A percentile compares a stretch with the other conserved stretches of the same genome.
Conservation (phyloP, 2,797 vertebrate genomes). For the Phyllotis vaccarum region DNA sequence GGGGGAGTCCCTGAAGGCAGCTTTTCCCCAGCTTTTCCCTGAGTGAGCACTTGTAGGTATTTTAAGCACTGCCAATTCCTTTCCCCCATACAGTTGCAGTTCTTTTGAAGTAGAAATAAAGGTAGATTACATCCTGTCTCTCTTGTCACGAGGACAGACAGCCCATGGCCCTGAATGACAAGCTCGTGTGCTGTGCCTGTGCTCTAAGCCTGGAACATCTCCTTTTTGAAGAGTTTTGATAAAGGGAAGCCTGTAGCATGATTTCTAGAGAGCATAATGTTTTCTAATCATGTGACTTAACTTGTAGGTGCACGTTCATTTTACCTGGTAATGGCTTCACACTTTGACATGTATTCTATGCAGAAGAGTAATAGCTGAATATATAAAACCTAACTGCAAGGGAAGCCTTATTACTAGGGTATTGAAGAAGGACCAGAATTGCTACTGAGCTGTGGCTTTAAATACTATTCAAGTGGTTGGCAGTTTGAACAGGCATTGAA, state of each 20-base stretch:
- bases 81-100: slow-evolving; percentile 65
- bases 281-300: slow-evolving; percentile 53
- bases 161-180: slow-evolving; percentile 59
- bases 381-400: background rate
- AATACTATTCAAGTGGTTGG: background rate
- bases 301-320: slow-evolving; percentile 44
- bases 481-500: background rate
- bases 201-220: slow-evolving; percentile 20
- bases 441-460: background rate
- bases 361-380: background rate
- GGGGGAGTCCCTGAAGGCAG: background rate
- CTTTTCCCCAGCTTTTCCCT: background rate
- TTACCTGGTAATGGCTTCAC: slow-evolving; percentile 17
- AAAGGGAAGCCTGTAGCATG: background rate
- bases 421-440: slow-evolving; percentile 20
- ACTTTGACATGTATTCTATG: slow-evolving; percentile 20
- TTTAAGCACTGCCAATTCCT: slow-evolving; percentile 61
- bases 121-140: slow-evolving; percentile 74
- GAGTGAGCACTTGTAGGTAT: slow-evolving; percentile 49
- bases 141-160: slow-evolving; percentile 43
- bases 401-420: slow-evolving; percentile 21
- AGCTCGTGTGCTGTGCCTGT: background rate
- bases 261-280: slow-evolving; percentile 13
- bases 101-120: slow-evolving; percentile 73
- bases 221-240: slow-evolving; percentile 57